Evolutionary conservation across 2,797 vertebrate species (phyloP).

Genomic region (Coracias cyanogaster): DNA sequence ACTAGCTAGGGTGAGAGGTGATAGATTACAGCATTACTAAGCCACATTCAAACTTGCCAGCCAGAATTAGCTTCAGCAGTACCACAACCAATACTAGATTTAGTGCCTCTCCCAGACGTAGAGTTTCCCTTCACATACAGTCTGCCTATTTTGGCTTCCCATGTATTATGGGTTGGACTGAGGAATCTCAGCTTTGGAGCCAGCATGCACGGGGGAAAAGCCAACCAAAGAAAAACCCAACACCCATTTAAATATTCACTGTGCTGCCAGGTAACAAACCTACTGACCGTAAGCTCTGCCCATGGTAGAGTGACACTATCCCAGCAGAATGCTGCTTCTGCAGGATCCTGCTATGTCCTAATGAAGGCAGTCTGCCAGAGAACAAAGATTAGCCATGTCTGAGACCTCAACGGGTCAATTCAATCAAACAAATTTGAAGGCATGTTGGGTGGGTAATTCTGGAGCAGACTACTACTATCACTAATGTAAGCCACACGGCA

Average conservation of each 20-base stretch:
- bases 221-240: background rate
- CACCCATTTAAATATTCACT: background rate
- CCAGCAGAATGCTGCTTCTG: background rate
- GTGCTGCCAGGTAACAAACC: conserved; percentile 17
- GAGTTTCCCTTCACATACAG: background rate
- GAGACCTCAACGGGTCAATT: background rate
- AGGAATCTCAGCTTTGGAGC: background rate
- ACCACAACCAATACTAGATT: background rate
- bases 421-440: conserved; percentile 63
- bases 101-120: background rate
- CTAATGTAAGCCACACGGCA: conserved; percentile 67
- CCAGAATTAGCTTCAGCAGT: background rate
- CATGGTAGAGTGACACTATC: background rate
- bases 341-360: background rate
- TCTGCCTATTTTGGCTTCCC: background rate
- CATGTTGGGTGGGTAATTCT: conserved; percentile 50
- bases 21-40: background rate
- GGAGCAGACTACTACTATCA: conserved; percentile 46
- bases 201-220: background rate
- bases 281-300: background rate
- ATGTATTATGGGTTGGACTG: background rate
- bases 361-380: conserved; percentile 41
- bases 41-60: background rate
- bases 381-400: conserved; percentile 48
- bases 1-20: background rate